These are phyloP conservation scores for Scrobipalpa atriplicella DNA, from an alignment of 2,888 invertebrate species.

Conservation along the genomic window DNA sequence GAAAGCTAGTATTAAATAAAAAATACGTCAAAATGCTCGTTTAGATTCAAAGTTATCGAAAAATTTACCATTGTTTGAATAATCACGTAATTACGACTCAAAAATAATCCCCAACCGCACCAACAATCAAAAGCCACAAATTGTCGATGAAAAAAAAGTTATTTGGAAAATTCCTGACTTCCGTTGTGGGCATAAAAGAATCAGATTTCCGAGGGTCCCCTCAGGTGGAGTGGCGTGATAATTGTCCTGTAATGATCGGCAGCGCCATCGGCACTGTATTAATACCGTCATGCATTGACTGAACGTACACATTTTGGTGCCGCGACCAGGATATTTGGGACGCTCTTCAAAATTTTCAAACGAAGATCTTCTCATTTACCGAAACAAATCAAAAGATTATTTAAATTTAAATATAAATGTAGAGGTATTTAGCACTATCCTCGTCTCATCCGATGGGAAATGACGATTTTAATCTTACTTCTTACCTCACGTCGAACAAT, in stretches of 20 bases:
- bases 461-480: too few species aligned
- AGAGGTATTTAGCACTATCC: too few species aligned
- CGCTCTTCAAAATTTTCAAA: too few species aligned
- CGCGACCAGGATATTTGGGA: neutral
- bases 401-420: too few species aligned
- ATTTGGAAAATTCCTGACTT: conserved; percentile 26
- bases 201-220: conserved; percentile 25
- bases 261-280: conserved; percentile 22
- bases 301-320: conserved; percentile 25
- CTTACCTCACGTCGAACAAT: too few species aligned
- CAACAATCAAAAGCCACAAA: conserved; percentile 18
- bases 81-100: conserved; percentile 7
- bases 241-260: conserved; percentile 29
- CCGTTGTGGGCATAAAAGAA: conserved; percentile 24
- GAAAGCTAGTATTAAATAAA: too few species aligned
- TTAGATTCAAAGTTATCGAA: neutral
- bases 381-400: too few species aligned
- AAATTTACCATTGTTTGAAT: neutral
- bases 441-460: too few species aligned
- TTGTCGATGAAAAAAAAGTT: conserved; percentile 21
- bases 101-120: neutral
- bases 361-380: too few species aligned
- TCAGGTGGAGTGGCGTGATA: conserved; percentile 28
- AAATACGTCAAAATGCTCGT: neutral
- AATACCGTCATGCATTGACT: conserved; percentile 27